Evolutionary conservation across 1,140 invertebrate species (phyloP).

Genomic region (Agraylea sexmaculata): DNA sequence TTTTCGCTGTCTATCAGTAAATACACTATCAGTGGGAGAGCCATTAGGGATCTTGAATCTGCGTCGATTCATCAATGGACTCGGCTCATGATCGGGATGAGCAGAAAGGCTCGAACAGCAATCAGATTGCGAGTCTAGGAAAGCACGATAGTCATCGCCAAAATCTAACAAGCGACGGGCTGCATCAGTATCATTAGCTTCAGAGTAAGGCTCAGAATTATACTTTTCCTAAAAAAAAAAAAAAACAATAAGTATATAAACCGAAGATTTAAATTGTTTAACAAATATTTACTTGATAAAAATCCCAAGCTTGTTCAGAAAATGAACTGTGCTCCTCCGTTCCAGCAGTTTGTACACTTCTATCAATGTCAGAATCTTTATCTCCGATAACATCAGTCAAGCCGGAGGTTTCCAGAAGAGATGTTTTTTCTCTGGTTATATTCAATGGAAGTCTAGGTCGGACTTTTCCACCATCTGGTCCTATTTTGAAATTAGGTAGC

Average conservation of each 20-base stretch:
- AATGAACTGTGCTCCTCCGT: conserved; percentile 66
- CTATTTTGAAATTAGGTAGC: conserved; percentile 46
- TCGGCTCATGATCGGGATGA: conserved; percentile 46
- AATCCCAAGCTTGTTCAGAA: conserved; percentile 78
- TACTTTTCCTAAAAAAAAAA: conserved; percentile 67
- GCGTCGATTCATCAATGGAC: conserved; percentile 31
- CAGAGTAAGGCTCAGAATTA: conserved; percentile 81
- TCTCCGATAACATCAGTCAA: conserved; percentile 32
- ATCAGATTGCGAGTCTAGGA: conserved; percentile 76
- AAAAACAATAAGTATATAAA: conserved; percentile 13
- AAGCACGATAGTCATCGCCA: conserved; percentile 82
- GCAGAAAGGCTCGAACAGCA: conserved; percentile 65
- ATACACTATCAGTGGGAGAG: conserved; percentile 23
- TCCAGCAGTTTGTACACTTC: conserved; percentile 35
- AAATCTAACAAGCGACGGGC: conserved; percentile 71
- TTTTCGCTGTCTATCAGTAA: conserved; percentile 6
- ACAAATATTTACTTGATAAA: conserved; percentile 50
- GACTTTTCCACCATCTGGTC: conserved; percentile 38
- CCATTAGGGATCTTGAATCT: conserved; percentile 25
- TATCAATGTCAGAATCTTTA: conserved; percentile 36
- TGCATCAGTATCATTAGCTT: conserved; percentile 76
- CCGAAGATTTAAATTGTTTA: conserved; percentile 4
- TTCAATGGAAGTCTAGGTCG: conserved; percentile 30
- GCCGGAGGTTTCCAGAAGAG: conserved; percentile 31
- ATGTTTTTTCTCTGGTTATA: conserved; percentile 29